These are phyloP conservation scores for Chromoteleia sp. DNA, from an alignment of 2,888 invertebrate species.

Conservation along the genomic window DNA sequence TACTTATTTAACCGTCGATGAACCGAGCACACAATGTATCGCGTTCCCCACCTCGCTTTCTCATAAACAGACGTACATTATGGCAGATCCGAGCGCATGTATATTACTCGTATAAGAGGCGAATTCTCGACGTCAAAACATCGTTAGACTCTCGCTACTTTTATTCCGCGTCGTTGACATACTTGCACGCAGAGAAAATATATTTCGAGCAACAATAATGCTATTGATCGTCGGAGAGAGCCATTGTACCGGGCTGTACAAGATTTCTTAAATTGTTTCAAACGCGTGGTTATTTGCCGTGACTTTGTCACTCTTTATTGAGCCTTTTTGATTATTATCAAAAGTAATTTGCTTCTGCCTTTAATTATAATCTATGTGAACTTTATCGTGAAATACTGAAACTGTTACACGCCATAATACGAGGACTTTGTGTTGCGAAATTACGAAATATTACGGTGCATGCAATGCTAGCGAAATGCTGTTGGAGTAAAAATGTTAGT, in stretches of 20 bases:
- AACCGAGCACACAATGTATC: constrained; percentile 51
- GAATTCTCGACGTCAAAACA: constrained; percentile 53
- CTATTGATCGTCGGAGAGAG: constrained; percentile 29
- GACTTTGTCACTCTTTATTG: constrained; percentile 6
- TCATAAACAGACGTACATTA: constrained; percentile 57
- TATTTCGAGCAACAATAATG: constrained; percentile 54
- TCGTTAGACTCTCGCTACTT: constrained; percentile 54
- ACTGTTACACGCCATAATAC: neutral
- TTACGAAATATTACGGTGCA: too few species aligned
- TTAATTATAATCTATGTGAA: constrained; percentile 7
- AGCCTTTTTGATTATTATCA: neutral
- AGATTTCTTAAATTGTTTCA: constrained; percentile 18
- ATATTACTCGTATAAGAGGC: constrained; percentile 36
- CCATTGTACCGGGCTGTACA: neutral
- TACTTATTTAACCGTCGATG: constrained; percentile 63
- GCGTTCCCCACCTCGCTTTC: constrained; percentile 6
- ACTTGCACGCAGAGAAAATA: constrained; percentile 49
- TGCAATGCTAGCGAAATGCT: too few species aligned
- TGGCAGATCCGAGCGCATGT: constrained; percentile 34
- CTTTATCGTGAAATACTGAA: neutral
- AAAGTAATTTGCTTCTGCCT: neutral
- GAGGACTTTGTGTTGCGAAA: too few species aligned
- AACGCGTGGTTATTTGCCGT: neutral
- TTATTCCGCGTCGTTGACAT: constrained; percentile 54
- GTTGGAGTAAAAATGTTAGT: too few species aligned